Evolutionary conservation across 2,888 invertebrate species (phyloP).

Genomic region (Scotopteryx bipunctaria): DNA sequence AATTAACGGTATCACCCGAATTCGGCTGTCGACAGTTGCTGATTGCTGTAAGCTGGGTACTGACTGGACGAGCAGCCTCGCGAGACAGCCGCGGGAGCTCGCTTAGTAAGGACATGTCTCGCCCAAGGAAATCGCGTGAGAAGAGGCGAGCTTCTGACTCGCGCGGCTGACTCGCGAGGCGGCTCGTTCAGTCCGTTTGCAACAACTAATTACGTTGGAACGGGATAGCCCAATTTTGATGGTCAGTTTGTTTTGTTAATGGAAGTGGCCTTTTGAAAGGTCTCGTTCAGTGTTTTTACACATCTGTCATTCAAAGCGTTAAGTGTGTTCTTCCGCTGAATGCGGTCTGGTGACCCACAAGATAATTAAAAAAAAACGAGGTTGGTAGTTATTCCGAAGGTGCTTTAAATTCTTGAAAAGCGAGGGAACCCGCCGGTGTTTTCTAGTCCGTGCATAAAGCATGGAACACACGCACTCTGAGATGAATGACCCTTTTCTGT

Average conservation of each 20-base stretch:
- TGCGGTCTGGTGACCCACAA: no score
- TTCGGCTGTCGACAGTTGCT: slow-evolving; percentile 49
- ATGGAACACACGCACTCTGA: slow-evolving; percentile 40
- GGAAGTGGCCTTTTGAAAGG: slow-evolving; percentile 3
- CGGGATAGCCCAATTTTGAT: slow-evolving; percentile 16
- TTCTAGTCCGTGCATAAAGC: slow-evolving; percentile 9
- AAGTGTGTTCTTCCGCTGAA: no score
- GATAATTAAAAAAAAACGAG: no score
- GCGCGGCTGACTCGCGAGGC: no score
- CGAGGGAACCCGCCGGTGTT: not conserved
- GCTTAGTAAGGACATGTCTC: no score
- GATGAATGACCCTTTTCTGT: slow-evolving; percentile 38
- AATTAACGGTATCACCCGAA: slow-evolving; percentile 74
- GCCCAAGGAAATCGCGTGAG: no score
- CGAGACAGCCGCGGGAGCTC: no score
- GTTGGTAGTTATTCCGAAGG: no score
- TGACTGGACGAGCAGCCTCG: not conserved
- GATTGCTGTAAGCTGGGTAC: slow-evolving; percentile 29
- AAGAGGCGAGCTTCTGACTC: no score
- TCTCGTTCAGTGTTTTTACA: not conserved
- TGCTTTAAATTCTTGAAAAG: not conserved
- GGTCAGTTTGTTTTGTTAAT: slow-evolving; percentile 9
- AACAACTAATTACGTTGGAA: no score
- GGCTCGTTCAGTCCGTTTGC: no score
- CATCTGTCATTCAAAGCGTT: no score